Percentiles rank a stretch among this genome's conserved stretches.
Evolutionary conservation across 2,888 invertebrate genomes (phyloP).

Genomic region (Nephrocerus scutellatus): DNA sequence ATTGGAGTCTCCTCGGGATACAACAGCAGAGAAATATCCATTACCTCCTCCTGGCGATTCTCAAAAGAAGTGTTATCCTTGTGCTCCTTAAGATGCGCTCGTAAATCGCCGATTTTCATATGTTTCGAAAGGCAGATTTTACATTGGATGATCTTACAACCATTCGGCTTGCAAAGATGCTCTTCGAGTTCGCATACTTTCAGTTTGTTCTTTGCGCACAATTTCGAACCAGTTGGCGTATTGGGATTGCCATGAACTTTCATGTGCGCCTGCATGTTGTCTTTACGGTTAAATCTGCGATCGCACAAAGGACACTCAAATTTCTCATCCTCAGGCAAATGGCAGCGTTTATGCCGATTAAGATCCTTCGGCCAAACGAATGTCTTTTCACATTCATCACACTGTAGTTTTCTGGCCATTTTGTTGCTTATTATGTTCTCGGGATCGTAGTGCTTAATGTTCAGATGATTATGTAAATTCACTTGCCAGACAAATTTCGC

Average conservation of each 20-base stretch:
- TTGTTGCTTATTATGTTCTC: constrained; percentile 30
- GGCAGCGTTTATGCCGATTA: constrained; percentile 58
- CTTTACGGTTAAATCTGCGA: constrained; percentile 55
- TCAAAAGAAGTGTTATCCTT: constrained; percentile 26
- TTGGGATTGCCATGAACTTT: constrained; percentile 53
- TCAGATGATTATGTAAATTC: constrained; percentile 34
- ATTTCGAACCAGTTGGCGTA: too few species aligned
- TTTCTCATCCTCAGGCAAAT: constrained; percentile 51
- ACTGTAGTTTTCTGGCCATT: constrained; percentile 48
- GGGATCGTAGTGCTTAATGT: constrained; percentile 27
- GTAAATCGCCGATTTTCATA: constrained; percentile 36
- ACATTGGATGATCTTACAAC: constrained; percentile 41
- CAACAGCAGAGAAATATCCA: constrained; percentile 26
- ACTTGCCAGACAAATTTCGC: constrained; percentile 38
- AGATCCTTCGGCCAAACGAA: constrained; percentile 61
- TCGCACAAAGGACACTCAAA: constrained; percentile 54
- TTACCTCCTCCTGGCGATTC: constrained; percentile 25
- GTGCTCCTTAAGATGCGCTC: constrained; percentile 36
- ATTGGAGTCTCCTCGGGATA: constrained; percentile 31
- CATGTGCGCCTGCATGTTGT: constrained; percentile 55
- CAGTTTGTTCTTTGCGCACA: constrained; percentile 28
- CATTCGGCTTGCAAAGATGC: constrained; percentile 37
- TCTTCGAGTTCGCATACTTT: constrained; percentile 23
- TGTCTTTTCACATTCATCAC: constrained; percentile 57
- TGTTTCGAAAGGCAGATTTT: constrained; percentile 43